Evolutionary conservation across 2,888 invertebrate species (phyloP).

Genomic region (Hypselothyrea guttata): DNA sequence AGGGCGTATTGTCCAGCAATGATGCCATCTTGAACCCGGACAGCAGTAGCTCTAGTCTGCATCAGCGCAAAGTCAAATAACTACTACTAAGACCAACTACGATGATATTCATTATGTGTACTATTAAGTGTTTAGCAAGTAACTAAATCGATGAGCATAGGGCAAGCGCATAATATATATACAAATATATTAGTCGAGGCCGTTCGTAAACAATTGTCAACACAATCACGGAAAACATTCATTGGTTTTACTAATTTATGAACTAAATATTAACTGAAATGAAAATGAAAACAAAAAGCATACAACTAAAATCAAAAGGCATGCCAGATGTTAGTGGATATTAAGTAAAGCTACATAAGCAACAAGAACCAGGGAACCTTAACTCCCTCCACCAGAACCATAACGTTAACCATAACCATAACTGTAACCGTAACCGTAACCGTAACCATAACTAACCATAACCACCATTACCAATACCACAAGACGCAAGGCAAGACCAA

Average conservation of each 20-base stretch:
- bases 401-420: not conserved
- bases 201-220: not conserved
- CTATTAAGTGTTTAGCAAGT: conserved; percentile 70
- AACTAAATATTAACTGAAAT: conserved; percentile 19
- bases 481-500: conserved; percentile 13
- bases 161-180: too few species aligned
- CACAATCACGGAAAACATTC: conserved; percentile 7
- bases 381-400: conserved; percentile 35
- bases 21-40: conserved; percentile 80
- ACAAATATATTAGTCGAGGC: too few species aligned
- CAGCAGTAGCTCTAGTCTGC: conserved; percentile 82
- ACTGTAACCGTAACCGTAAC: too few species aligned
- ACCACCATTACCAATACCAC: conserved; percentile 17
- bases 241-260: conserved; percentile 1
- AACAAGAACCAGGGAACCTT: conserved; percentile 44
- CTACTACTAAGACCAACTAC: conserved; percentile 74
- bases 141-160: conserved; percentile 53
- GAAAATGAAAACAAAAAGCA: conserved; percentile 5
- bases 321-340: conserved; percentile 40
- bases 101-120: conserved; percentile 73
- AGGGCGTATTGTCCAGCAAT: conserved; percentile 77
- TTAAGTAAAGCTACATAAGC: conserved; percentile 5
- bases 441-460: not conserved
- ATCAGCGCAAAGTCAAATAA: conserved; percentile 83
- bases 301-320: conserved; percentile 28